Evolutionary conservation across 2,113 vertebrate species (phyloP), one percentile per base, ranked within the genome.

Genomic region (Cephalopterus ornatus): DNA sequence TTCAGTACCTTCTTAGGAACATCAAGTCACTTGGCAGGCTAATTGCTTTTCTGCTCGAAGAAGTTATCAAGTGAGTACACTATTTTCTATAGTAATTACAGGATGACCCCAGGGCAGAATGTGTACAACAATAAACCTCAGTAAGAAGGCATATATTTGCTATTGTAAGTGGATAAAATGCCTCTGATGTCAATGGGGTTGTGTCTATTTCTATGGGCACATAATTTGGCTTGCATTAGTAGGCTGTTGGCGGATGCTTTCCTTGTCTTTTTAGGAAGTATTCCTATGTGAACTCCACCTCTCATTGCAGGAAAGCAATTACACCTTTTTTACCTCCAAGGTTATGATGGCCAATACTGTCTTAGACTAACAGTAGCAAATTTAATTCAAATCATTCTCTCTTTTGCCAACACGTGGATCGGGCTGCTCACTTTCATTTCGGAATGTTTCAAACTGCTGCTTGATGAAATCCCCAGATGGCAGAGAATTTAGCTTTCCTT

Each of bases 21-120:
- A 90, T 88, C 93, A 97, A 95, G 87, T 94, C 63, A 86, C 92
- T 92, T 86, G 93, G 63, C 88, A 96, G 67, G 88, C 88, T 95
- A 96, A 96, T 95, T 95, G 92, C 82, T 96, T 95, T 94, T 93
- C 93, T 95, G 88, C 85, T 93, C 4, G 12, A 94, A 95, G 90
- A 63, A 94, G 85, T 92, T 95, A 96, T 92, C 92, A 85, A 80
- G 81, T 93, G 92, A 93, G 90, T 88, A 86, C 67, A 86, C 85
- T 88, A 71, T 95, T 96, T 92, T 93, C 92, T 93, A 49, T 78
- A 86, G 88, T 92, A 96, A 95, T 95, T 97, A 96, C 75, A 77
- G 42, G 63, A 47, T 90, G 85, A 96, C 94, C 91, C 55, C 5
- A 15, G 93, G 92, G 75, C 79, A 94, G 75, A 95, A 65, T 81